Evolutionary conservation across 2,888 invertebrate species (phyloP), one percentile per base, ranked within the genome.

Genomic region (Lithosia quadra): DNA sequence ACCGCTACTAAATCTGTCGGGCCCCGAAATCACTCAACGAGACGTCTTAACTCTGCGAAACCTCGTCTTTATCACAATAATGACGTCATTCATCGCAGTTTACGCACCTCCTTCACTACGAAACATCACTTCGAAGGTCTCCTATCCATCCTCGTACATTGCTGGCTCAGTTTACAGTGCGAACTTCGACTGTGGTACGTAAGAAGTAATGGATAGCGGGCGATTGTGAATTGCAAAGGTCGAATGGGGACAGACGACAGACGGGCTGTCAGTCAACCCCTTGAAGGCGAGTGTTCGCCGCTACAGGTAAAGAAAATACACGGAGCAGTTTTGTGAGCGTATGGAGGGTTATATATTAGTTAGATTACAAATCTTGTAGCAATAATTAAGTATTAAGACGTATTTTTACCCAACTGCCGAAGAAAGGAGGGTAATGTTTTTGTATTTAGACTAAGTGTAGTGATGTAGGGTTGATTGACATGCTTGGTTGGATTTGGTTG

Each of bases 31-130:
- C 92, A 91, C 89, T 92, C 90, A 88, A 81, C 80, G 83, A 84
- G 86, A 91, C 91, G 88, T 92, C 91, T 92, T 92, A 92, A 90
- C 92, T 90, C 86, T 78, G 83, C 85, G 85, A 84, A 85, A 88
- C 90, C 91, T 86, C 85, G 84, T 88, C 88, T 93, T 90, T 91
- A 92, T 93, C 93, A 93, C 86, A 77, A 82, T 93, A 93, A 94
- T 88, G 91, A 92, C 90, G 88, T 90, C 93, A 92, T 93, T 89
- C 91, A 88, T 94, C 91, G 91, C 88, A 85, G 85, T 87, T 89
- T 87, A 89, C 89, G 85, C 86, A 87, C 85, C 83, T 79, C 77
- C 78, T 71, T 57, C 76, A 82, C 86, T 65, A 69, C 64, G 39
- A 63, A 55, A 63, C 65, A 61, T 80, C 70, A 71, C 67, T 68